Evolutionary conservation across 2,113 vertebrate genomes (phyloP).

Genomic region (Arizona elegans): DNA sequence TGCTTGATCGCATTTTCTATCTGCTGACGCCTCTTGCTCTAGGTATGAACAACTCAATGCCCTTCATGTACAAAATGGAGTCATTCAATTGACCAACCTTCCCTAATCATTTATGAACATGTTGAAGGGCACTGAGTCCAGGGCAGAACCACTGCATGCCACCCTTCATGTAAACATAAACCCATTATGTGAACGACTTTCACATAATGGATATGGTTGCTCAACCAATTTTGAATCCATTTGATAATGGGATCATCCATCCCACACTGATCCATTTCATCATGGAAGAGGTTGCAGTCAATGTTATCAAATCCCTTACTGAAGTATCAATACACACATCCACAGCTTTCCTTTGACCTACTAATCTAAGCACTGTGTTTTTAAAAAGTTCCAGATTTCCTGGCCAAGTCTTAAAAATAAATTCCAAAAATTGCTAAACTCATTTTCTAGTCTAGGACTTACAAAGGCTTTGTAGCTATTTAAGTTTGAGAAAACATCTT

Average conservation of each 20-base stretch:
- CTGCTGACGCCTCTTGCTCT: no score
- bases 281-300: not conserved
- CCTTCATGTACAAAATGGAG: no score
- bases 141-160: not conserved
- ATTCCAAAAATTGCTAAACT: not conserved
- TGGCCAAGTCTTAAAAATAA: not conserved
- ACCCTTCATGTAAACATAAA: not conserved
- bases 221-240: not conserved
- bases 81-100: no score
- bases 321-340: not conserved
- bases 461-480: not conserved
- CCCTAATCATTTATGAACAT: not conserved
- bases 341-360: not conserved
- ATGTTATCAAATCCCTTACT: not conserved
- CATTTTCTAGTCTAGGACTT: not conserved
- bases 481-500: not conserved
- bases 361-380: not conserved
- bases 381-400: not conserved
- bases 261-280: not conserved
- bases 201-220: not conserved
- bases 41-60: no score
- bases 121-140: not conserved
- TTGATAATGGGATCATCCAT: not conserved
- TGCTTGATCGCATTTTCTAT: constrained; percentile 46
- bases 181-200: not conserved